Base-by-base conservation (phyloP, 1,140 invertebrate species). In the Lasioglossum baleicum region DNA sequence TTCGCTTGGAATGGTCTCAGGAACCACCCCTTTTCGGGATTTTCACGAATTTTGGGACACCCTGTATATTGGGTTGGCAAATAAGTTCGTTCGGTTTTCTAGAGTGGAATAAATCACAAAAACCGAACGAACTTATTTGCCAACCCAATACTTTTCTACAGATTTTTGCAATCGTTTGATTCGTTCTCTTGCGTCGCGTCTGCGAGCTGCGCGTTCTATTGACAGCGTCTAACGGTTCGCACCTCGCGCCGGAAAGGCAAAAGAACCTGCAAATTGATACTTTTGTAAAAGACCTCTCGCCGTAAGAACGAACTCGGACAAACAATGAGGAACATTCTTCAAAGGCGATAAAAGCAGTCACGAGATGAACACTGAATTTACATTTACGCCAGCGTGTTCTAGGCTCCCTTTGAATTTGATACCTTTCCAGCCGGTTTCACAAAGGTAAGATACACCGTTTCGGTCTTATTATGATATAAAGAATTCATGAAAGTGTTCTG, bases 391-490 rank as follows among this genome's bases (percentile, higher is more conserved):
- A 10, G 42, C n/a, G 11, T n/a, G 51, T 7, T 11, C n/a, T n/a
- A 26, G 8, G 20, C 48, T 22, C 42, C 42, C 65, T 67, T 67
- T 67, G 65, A 67, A 66, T 67, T 67, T 51, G 42, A n/a, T 67
- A 7, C 42, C 20, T 26, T 48, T 48, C 11, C 4, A 22, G 11
- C 44, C n/a, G 2, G 35, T 22, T 13, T 48, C 42, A 7, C 20
- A n/a, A 26, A 10, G 22, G n/a, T 2, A 67, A 11, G 42, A 15
- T 26, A 26, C 42, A 48, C 42, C 42, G 42, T 51, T 67, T 26
- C 42, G 20, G 22, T 67, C 42, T 67, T 67, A 48, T 53, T 53
- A 53, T 53, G 17, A 67, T 48, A 48, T 26, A 67, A 48, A 48
- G 42, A 42, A 22, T 67, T 67, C 42, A 48, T 13, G 42, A 67